Evolutionary conservation across 2,113 vertebrate genomes (phyloP).

Genomic region (Cyanoderma ruficeps): DNA sequence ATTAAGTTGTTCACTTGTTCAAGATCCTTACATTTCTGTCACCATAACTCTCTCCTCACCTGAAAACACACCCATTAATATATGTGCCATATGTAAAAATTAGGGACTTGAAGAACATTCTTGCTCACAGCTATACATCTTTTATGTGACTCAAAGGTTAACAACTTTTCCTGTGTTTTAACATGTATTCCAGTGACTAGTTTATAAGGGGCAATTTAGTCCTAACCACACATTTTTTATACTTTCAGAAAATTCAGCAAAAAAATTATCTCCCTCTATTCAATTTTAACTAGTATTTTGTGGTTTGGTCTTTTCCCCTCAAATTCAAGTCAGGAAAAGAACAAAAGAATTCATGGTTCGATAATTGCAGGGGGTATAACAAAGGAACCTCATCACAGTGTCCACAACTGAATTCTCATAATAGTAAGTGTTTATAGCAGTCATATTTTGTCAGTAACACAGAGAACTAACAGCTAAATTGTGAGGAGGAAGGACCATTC

Average conservation of each 20-base stretch:
- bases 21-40: not conserved
- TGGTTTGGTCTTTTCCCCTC: not conserved
- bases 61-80: not conserved
- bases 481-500: not conserved
- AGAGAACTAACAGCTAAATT: not conserved
- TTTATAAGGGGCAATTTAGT: not conserved
- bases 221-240: not conserved
- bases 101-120: not conserved
- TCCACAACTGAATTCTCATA: not conserved
- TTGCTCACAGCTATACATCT: not conserved
- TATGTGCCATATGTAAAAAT: not conserved
- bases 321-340: not conserved
- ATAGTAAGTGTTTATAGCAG: not conserved
- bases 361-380: not conserved
- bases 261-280: accelerated
- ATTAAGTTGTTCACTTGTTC: not conserved
- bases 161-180: not conserved
- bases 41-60: not conserved
- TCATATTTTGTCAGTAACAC: not conserved
- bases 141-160: not conserved
- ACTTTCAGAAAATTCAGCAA: not conserved
- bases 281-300: not conserved
- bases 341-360: accelerated
- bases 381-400: not conserved
- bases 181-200: not conserved